Conservation (phyloP, 2,113 vertebrate genomes). For the Cynocephalus volans region DNA sequence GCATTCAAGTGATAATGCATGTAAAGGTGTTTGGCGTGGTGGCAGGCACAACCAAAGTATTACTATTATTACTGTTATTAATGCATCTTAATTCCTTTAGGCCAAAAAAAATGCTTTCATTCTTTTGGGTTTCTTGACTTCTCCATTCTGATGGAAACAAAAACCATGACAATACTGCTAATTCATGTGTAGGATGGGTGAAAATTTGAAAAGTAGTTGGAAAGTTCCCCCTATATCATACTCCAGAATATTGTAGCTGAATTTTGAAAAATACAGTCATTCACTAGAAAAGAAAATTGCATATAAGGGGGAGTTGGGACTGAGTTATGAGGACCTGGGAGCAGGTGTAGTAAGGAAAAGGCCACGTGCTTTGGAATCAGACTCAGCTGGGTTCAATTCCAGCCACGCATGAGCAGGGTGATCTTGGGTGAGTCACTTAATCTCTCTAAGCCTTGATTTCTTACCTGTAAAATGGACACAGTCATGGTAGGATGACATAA, state of each 20-base stretch:
- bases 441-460: neutral
- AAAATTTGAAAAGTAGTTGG: neutral
- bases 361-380: neutral
- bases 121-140: neutral
- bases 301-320: neutral
- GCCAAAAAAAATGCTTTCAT: neutral
- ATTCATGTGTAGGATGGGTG: neutral
- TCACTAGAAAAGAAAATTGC: neutral
- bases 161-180: accelerated
- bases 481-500: neutral
- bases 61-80: neutral
- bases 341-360: neutral
- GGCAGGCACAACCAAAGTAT: neutral
- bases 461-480: neutral
- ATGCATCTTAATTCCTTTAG: neutral
- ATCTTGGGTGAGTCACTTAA: neutral
- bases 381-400: neutral
- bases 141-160: neutral
- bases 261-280: neutral
- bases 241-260: neutral
- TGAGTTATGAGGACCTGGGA: neutral
- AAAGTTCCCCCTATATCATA: neutral
- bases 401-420: neutral
- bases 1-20: neutral
- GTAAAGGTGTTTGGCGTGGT: neutral